These are phyloP conservation scores for Nerophis lumbriciformis DNA, from an alignment of 2,113 vertebrate genomes.

Conservation along the genomic window DNA sequence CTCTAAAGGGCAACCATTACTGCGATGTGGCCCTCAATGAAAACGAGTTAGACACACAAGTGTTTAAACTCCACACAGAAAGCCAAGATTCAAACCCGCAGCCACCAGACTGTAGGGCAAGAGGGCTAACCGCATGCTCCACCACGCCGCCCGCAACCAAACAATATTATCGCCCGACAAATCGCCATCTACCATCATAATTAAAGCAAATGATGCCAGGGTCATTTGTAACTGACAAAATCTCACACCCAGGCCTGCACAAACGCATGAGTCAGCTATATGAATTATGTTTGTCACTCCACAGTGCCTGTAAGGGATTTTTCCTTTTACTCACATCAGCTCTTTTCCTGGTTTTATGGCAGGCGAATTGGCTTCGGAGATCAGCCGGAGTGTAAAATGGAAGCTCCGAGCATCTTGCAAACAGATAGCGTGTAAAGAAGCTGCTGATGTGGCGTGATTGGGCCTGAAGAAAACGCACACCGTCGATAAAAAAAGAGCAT, in stretches of 20 bases:
- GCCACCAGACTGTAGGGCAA: no score
- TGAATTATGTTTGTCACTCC: neutral
- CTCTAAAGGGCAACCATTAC: no score
- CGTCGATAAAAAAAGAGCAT: neutral
- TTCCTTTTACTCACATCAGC: slow-evolving; percentile 4
- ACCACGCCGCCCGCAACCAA: neutral
- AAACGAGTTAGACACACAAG: no score
- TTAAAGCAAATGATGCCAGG: neutral
- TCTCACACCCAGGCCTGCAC: neutral
- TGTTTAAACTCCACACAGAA: no score
- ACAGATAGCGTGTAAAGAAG: neutral
- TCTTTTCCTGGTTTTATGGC: slow-evolving; percentile 1
- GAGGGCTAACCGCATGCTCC: no score
- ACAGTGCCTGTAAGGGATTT: neutral
- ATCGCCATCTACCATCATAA: neutral
- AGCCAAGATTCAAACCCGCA: no score
- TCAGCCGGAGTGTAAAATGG: slow-evolving; percentile 1
- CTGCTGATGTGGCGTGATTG: slow-evolving; percentile 1
- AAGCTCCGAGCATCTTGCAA: neutral
- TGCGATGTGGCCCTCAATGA: no score
- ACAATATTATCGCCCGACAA: neutral
- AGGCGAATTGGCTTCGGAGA: neutral
- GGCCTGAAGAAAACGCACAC: neutral
- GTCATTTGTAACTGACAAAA: neutral
- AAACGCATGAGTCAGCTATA: neutral